These are phyloP conservation scores for Bimastos eiseni DNA, from an alignment of 2,888 invertebrate species.

Conservation along the genomic window DNA sequence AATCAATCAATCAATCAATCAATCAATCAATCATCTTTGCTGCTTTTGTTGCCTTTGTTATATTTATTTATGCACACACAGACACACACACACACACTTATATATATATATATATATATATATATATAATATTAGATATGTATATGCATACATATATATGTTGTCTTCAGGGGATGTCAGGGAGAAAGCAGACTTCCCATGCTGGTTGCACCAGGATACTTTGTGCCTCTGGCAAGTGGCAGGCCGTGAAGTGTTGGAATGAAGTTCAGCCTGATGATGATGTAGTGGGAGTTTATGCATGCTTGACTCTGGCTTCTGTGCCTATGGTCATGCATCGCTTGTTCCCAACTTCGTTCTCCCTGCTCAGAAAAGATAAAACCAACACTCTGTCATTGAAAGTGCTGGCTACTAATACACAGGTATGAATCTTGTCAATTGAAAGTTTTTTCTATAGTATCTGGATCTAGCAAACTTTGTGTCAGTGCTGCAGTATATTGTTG, in stretches of 20 bases:
- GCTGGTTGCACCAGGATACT: neutral
- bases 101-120: too few relatives aligned
- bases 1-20: too few relatives aligned
- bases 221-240: neutral
- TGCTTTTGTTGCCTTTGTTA: neutral
- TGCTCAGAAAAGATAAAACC: neutral
- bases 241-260: slow-evolving; percentile 15
- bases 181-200: neutral
- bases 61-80: too few relatives aligned
- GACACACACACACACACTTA: too few relatives aligned
- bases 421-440: neutral
- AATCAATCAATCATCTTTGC: too few relatives aligned
- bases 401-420: slow-evolving; percentile 6
- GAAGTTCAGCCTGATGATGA: neutral
- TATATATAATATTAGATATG: too few relatives aligned
- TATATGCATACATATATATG: neutral
- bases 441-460: neutral
- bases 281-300: neutral
- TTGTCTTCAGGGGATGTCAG: neutral
- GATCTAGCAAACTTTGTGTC: neutral
- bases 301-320: slow-evolving; percentile 1
- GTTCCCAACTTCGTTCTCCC: neutral
- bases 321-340: slow-evolving; percentile 1
- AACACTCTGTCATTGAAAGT: neutral
- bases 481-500: neutral